Base-by-base conservation (phyloP, 64 coral and sea anemone genomes). In the Dendronephthya gigantea region DNA sequence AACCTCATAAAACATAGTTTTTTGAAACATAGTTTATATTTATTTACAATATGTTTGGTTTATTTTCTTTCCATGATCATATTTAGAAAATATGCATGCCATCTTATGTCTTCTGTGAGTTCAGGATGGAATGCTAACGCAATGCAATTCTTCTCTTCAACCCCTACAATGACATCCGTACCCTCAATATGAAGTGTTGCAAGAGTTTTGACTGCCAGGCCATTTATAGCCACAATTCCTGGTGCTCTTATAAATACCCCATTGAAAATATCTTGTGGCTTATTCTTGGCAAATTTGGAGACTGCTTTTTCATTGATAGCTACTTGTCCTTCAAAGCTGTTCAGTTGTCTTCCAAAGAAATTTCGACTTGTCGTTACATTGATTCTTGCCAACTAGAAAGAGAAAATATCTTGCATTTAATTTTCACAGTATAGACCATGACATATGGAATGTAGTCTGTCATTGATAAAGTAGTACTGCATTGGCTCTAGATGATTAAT, bases 121-220 rank as follows among this genome's bases (percentile, higher is more conserved):
- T 97, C 94, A 69, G 94, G 94, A 83, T 97, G 94, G 88, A 97
- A 97, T 23, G 94, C 94, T 82, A 92, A 93, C 41, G 83, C 92
- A 58, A 97, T 93, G 8, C 93, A 51, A 85, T 97, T 93, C 12
- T 88, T 88, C 47, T 97, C 92, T 35, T 83, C 82, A 23, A 97
- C 94, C 35, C 87, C 94, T 4, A 97, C 94, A 89, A 97, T 81
- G 36, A 97, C 92, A 33, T 92, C 89, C 84, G 91, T 49, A 7
- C 87, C 90, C 31, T 34, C 82, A 19, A 85, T n/a, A 2, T 79
- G 89, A 41, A 58, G n/a, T 66, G 94, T 97, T 58, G 89, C 94
- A 7, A 97, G 48, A 30, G 90, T 66, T 75, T 87, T 84, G 31
- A 97, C 94, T 56, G 91, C 88, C 35, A 90, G 89, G 76, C 89